phyloP scores from a whole-genome alignment of 2,888 invertebrate species.

The Gibbula magus region DNA sequence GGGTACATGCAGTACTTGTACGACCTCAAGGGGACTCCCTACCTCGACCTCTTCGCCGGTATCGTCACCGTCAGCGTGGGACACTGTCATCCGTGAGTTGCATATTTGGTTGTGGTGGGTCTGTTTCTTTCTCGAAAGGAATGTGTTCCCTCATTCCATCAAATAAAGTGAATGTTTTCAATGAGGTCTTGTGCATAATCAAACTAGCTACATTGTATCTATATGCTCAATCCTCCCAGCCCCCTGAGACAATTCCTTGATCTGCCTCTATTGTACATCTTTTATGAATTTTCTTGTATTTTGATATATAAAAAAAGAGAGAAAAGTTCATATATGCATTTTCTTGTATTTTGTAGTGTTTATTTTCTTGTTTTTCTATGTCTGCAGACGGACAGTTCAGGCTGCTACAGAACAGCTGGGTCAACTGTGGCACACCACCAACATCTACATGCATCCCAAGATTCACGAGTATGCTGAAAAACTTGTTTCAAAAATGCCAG shows the following conservation, averaged over 20 bases:
- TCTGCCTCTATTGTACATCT: too few species aligned
- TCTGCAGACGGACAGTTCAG: slow-evolving; percentile 85
- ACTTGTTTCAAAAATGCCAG: slow-evolving; percentile 87
- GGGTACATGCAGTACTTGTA: slow-evolving; percentile 94
- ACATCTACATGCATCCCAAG: slow-evolving; percentile 91
- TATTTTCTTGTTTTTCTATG: neutral
- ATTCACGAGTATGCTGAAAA: slow-evolving; percentile 93
- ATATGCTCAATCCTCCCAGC: too few species aligned
- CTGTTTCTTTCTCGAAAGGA: too few species aligned
- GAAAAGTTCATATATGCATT: too few species aligned
- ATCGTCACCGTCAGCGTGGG: slow-evolving; percentile 98
- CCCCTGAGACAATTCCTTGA: too few species aligned
- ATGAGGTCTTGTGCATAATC: too few species aligned
- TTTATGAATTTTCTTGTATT: too few species aligned
- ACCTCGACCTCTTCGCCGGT: slow-evolving; percentile 96
- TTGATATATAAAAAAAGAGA: too few species aligned
- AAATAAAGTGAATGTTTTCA: too few species aligned
- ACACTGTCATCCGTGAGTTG: slow-evolving; percentile 95
- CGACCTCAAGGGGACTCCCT: slow-evolving; percentile 89
- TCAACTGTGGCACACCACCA: slow-evolving; percentile 93
- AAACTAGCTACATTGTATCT: too few species aligned
- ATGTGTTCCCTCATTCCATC: too few species aligned
- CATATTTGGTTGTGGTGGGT: neutral
- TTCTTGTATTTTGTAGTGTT: too few species aligned
- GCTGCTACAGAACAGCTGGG: slow-evolving; percentile 87